A percentile compares a stretch with the other conserved stretches of the same genome.
These are phyloP conservation scores for Tor tambroides DNA, from an alignment of 2,113 vertebrate species.

Conservation along the genomic window DNA sequence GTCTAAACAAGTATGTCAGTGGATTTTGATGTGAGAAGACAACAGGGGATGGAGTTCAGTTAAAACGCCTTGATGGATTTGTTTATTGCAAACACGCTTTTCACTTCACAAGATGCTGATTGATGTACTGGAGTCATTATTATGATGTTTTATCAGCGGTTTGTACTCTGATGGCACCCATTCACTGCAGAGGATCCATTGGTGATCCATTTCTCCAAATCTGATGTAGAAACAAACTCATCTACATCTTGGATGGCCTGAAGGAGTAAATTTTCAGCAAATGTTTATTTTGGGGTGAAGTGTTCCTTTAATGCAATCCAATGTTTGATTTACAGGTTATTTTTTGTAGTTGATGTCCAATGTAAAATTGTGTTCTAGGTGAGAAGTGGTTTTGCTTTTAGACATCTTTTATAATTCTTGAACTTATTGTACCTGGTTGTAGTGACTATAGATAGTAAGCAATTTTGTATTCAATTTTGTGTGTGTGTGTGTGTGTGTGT, in stretches of 20 bases:
- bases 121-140: not conserved
- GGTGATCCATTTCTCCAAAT: no score
- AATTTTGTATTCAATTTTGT: not conserved
- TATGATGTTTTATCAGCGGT: not conserved
- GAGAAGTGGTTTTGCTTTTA: not conserved
- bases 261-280: no score
- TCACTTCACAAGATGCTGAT: not conserved
- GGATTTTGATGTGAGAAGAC: no score
- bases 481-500: not conserved
- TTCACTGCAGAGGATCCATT: no score
- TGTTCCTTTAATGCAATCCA: not conserved
- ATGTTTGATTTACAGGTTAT: not conserved
- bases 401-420: not conserved
- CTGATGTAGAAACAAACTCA: no score
- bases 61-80: no score
- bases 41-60: no score
- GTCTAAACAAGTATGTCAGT: no score
- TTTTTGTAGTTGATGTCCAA: not conserved
- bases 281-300: not conserved
- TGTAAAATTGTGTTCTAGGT: not conserved
- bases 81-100: no score
- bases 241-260: no score
- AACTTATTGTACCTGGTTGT: not conserved
- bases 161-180: not conserved
- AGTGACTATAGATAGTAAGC: not conserved